Percentiles rank a stretch among this genome's conserved stretches.
Conservation (phyloP, 2,113 vertebrate species). For the Oenanthe oenanthe region DNA sequence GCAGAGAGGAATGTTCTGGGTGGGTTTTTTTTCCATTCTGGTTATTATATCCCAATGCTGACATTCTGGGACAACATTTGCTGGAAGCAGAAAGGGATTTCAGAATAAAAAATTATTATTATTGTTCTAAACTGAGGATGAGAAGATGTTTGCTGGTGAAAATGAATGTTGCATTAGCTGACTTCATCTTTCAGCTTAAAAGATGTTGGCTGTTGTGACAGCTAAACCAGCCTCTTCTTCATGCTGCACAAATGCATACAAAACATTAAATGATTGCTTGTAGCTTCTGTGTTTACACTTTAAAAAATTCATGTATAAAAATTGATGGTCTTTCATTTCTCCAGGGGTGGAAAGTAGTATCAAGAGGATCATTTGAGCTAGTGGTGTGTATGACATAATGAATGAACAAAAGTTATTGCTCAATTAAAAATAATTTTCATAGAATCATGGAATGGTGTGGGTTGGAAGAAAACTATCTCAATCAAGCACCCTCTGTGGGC, state of each 20-base stretch:
- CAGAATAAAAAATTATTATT: background rate
- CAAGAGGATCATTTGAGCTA: background rate
- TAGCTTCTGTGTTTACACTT: background rate
- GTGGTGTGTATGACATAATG: background rate
- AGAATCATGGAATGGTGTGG: background rate
- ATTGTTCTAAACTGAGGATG: background rate
- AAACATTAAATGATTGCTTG: background rate
- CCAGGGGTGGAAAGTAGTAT: background rate
- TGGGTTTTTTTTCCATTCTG: background rate
- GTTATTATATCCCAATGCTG: background rate
- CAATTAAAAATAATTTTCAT: background rate
- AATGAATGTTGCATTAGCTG: background rate
- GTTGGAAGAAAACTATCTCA: background rate
- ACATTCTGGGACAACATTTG: background rate
- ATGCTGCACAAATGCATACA: background rate
- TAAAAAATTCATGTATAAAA: background rate
- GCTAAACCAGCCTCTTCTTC: background rate
- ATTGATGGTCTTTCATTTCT: background rate
- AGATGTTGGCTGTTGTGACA: background rate
- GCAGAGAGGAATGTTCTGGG: background rate
- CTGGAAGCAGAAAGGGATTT: background rate
- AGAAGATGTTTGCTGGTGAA: background rate
- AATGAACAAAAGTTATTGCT: background rate
- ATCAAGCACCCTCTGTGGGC: rapidly evolving
- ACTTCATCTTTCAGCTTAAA: background rate